Conservation (phyloP, 2,113 vertebrate species). For the Campylorhamphus procurvoides region DNA sequence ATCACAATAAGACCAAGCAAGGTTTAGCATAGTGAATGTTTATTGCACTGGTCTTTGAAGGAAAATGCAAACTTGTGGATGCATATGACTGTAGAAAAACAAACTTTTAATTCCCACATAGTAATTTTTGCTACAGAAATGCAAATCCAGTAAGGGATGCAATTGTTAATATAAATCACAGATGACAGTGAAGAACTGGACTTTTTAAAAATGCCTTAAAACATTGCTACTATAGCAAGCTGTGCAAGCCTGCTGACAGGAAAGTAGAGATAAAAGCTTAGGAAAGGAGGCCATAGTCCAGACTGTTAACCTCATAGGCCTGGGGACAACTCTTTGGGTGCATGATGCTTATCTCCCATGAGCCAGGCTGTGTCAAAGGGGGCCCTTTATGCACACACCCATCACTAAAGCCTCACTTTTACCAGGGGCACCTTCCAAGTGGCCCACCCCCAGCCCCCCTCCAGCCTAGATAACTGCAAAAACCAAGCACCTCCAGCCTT, state of each 20-base stretch:
- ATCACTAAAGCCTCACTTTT: neutral
- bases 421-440: neutral
- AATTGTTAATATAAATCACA: neutral
- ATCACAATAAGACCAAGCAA: neutral
- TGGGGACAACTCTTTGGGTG: neutral
- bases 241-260: neutral
- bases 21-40: neutral
- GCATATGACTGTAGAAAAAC: neutral
- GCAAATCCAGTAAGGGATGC: neutral
- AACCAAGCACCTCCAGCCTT: neutral
- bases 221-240: neutral
- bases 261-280: neutral
- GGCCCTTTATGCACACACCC: neutral
- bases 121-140: neutral
- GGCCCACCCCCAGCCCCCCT: neutral
- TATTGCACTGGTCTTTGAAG: neutral
- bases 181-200: neutral
- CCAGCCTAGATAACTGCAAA: neutral
- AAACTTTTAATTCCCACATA: neutral
- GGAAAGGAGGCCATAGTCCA: neutral
- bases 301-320: neutral
- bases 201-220: neutral
- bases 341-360: neutral
- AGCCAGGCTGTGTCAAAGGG: neutral
- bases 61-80: neutral